Conservation (phyloP, 2,113 vertebrate species). For the Collichthys lucidus region DNA sequence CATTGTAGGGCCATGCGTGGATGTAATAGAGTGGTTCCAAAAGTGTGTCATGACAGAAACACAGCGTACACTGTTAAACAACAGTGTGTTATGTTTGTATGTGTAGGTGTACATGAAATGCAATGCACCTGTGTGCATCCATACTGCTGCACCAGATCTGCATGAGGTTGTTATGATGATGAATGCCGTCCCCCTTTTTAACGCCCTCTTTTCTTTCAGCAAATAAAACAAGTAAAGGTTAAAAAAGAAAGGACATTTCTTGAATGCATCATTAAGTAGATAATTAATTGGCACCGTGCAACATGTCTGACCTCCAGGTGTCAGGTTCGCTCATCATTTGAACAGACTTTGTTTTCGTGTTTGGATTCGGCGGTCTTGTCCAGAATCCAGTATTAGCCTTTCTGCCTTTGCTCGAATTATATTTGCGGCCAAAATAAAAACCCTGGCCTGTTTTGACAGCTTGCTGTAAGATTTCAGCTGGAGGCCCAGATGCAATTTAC, state of each 20-base stretch:
- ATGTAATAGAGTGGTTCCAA: not conserved
- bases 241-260: not conserved
- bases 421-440: constrained; percentile 22
- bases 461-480: constrained; percentile 32
- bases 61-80: too few species aligned
- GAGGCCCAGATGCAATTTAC: constrained; percentile 50
- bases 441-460: constrained; percentile 42
- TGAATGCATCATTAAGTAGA: not conserved
- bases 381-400: constrained; percentile 36
- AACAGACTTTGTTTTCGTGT: constrained; percentile 16
- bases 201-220: not conserved
- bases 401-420: constrained; percentile 17
- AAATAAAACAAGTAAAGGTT: not conserved
- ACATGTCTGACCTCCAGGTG: constrained; percentile 48
- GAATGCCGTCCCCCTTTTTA: not conserved
- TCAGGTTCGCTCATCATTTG: constrained; percentile 48
- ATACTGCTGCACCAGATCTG: too few species aligned
- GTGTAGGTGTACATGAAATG: not conserved
- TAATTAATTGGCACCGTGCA: not conserved
- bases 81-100: not conserved
- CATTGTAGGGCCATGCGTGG: not conserved
- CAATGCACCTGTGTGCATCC: not conserved
- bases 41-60: not conserved
- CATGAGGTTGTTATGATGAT: not conserved
- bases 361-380: constrained; percentile 5